Conservation (phyloP, 2,113 vertebrate species). For the Rhagologus leucostigma region DNA sequence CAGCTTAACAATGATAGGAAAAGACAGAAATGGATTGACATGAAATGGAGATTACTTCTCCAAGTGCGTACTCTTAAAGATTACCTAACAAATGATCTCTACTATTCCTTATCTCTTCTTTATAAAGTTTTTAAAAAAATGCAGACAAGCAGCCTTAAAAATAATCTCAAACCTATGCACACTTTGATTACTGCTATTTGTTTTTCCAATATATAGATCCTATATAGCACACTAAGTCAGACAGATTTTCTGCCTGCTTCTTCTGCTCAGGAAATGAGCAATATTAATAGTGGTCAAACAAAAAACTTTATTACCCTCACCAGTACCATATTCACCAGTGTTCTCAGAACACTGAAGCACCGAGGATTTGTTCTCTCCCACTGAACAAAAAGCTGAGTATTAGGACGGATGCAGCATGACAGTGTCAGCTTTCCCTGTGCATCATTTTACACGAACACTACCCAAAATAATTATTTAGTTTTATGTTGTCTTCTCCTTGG, state of each 20-base stretch:
- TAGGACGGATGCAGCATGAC: not conserved
- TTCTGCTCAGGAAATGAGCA: not conserved
- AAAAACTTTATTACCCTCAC: not conserved
- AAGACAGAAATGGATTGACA: not conserved
- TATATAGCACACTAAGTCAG: not conserved
- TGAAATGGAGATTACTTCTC: not conserved
- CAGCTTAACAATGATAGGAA: not conserved
- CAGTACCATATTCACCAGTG: not conserved
- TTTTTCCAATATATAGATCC: not conserved
- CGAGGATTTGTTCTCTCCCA: not conserved
- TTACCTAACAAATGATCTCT: not conserved
- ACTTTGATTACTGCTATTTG: not conserved
- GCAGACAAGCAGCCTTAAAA: not conserved
- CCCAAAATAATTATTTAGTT: not conserved
- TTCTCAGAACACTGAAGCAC: not conserved
- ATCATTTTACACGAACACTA: not conserved
- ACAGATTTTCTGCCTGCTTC: not conserved
- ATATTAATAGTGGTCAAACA: not conserved
- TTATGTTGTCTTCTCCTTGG: not conserved
- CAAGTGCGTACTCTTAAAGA: not conserved
- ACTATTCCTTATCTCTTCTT: not conserved
- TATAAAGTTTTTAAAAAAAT: not conserved
- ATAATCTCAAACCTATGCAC: not conserved
- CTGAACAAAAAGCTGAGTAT: not conserved
- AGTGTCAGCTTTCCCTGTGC: not conserved